Base-by-base conservation (phyloP, 2,888 invertebrate species). In the Drosophila kanekoi region DNA sequence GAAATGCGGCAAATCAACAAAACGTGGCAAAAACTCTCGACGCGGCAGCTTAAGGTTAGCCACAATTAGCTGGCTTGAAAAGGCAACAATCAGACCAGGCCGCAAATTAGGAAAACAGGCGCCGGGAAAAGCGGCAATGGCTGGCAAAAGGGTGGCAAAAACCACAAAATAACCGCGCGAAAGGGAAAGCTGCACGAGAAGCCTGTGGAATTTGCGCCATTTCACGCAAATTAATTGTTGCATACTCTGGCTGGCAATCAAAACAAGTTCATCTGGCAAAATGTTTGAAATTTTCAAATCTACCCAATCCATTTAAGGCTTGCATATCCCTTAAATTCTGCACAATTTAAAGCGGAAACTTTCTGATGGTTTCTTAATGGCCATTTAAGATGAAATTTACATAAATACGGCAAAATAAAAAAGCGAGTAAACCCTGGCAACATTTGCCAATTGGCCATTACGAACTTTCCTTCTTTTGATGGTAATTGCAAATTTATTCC, bases 161-260 rank as follows among this genome's bases (percentile, higher is more conserved):
- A 44, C 52, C 53, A 47, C 58, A 41, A 70, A 58, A 43, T 64
- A 45, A 43, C 53, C 58, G 54, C 43, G 43, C 48, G 18, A 45
- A 60, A 45, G 28, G 11, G 45, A 44, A 62, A 51, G 40, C 54
- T 37, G 18, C 3, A 33, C 6, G 32, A 43, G 43, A 59, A 72
- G 56, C 11, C 43, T 51, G 49, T 23, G 35, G 32, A 62, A 45
- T 52, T 77, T 35, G 43, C 35, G 57, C 51, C 64, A 67, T 73
- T 84, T 78, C 72, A 65, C 62, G 72, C 76, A 67, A 81, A 81
- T 81, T 84, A 76, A 76, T 78, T 81, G 84, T 69, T 78, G 72
- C 76, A 64, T 68, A 56, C 61, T 72, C 52, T 38, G 57, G 23
- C 64, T 20, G 77, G 61, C 80, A 66, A 80, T 73, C 62, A 63